phyloP scores from a whole-genome alignment of 2,888 invertebrate species.

The Chloromyia formosa region DNA sequence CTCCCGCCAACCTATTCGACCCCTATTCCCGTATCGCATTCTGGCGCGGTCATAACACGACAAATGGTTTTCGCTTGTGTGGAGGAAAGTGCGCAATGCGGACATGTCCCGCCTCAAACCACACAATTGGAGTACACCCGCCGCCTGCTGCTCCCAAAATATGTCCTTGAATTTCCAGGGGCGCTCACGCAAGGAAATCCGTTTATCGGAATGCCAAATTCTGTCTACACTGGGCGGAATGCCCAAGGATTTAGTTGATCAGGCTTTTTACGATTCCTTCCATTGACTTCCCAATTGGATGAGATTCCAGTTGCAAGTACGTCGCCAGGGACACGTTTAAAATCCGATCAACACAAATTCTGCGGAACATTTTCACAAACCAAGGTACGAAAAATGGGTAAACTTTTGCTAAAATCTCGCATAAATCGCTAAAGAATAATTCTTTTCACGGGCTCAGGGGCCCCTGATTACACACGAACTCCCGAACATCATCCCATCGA shows the following conservation, averaged over 20 bases:
- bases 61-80: neutral
- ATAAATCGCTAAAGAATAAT: too few relatives aligned
- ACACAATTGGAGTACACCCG: neutral
- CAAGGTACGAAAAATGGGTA: too few relatives aligned
- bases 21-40: neutral
- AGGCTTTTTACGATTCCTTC: too few relatives aligned
- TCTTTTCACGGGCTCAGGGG: too few relatives aligned
- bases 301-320: too few relatives aligned
- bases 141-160: slow-evolving; percentile 18
- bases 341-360: too few relatives aligned
- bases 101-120: slow-evolving; percentile 46
- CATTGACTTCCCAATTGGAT: too few relatives aligned
- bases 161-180: slow-evolving; percentile 34
- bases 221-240: neutral
- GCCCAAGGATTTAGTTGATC: too few relatives aligned
- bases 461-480: too few relatives aligned
- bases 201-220: neutral
- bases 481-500: neutral
- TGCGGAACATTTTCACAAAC: too few relatives aligned
- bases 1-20: neutral
- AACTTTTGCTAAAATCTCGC: too few relatives aligned
- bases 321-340: too few relatives aligned
- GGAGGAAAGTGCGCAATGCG: slow-evolving; percentile 52
- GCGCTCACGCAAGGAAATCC: neutral
- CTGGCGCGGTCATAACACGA: slow-evolving; percentile 8